Percentiles rank a stretch among this genome's conserved stretches.
Evolutionary conservation across 2,113 vertebrate species (phyloP).

Genomic region (Cochlearius cochlearius): DNA sequence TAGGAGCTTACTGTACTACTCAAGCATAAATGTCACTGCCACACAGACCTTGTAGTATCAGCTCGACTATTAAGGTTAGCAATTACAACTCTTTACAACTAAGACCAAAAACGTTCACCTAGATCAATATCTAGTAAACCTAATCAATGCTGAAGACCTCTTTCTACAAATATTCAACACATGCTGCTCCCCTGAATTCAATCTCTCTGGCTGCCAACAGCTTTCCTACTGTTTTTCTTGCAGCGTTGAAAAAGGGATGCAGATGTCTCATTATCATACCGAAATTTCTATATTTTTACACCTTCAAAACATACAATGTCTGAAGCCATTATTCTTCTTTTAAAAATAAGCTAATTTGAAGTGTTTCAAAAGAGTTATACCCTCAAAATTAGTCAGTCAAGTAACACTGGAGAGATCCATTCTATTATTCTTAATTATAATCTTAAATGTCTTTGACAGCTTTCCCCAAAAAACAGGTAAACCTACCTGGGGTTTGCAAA

Average conservation of each 20-base stretch:
- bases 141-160: neutral
- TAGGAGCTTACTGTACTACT: neutral
- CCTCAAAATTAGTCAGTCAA: neutral
- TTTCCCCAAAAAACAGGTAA: neutral
- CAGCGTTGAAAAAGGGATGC: neutral
- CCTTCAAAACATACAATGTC: neutral
- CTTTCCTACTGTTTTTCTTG: neutral
- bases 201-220: neutral
- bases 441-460: neutral
- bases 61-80: neutral
- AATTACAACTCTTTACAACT: neutral
- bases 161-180: neutral
- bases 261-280: neutral
- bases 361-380: neutral
- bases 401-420: neutral
- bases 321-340: neutral
- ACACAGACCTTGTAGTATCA: neutral
- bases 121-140: neutral
- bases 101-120: neutral
- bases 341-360: neutral
- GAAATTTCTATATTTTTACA: neutral
- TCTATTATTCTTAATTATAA: neutral
- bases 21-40: neutral
- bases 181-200: neutral
- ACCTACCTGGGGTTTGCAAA: neutral